Conservation (phyloP, 2,888 invertebrate genomes). For the Temnothorax unifasciatus region DNA sequence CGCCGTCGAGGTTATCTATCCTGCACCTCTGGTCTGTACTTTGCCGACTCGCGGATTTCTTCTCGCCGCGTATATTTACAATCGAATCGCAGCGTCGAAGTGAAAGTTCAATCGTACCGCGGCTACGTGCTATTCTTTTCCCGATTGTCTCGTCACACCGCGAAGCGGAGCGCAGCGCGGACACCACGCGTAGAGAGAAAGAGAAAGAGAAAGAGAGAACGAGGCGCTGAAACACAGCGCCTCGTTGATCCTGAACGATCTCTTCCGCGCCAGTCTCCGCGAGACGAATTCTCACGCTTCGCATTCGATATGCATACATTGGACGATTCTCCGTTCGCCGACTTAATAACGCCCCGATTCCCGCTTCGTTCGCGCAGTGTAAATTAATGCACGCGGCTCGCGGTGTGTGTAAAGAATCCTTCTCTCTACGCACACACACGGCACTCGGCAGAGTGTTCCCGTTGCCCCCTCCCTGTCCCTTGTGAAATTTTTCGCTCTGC, state of each 20-base stretch:
- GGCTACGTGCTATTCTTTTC: conserved; percentile 64
- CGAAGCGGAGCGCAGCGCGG: conserved; percentile 42
- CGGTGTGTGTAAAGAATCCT: conserved; percentile 58
- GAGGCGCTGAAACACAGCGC: conserved; percentile 62
- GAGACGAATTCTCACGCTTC: conserved; percentile 79
- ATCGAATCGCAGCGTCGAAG: conserved; percentile 70
- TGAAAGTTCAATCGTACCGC: conserved; percentile 74
- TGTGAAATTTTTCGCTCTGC: conserved; percentile 54
- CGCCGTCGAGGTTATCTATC: conserved; percentile 68
- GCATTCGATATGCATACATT: conserved; percentile 37
- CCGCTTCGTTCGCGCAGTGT: conserved; percentile 56
- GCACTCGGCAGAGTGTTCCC: conserved; percentile 7
- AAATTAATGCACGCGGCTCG: conserved; percentile 69
- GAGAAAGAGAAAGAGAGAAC: conserved; percentile 53
- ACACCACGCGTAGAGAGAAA: background rate
- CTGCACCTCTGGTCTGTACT: conserved; percentile 59
- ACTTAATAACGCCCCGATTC: conserved; percentile 67
- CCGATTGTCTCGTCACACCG: conserved; percentile 73
- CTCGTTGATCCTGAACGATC: conserved; percentile 71
- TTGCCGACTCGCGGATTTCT: conserved; percentile 67
- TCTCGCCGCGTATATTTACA: conserved; percentile 68
- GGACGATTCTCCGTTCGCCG: conserved; percentile 44
- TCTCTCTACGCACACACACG: conserved; percentile 36
- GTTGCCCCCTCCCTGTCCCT: conserved; percentile 48
- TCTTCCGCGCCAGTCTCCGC: conserved; percentile 57